Base-by-base conservation (phyloP, 2,113 vertebrate species). In the Apodemus speciosus region DNA sequence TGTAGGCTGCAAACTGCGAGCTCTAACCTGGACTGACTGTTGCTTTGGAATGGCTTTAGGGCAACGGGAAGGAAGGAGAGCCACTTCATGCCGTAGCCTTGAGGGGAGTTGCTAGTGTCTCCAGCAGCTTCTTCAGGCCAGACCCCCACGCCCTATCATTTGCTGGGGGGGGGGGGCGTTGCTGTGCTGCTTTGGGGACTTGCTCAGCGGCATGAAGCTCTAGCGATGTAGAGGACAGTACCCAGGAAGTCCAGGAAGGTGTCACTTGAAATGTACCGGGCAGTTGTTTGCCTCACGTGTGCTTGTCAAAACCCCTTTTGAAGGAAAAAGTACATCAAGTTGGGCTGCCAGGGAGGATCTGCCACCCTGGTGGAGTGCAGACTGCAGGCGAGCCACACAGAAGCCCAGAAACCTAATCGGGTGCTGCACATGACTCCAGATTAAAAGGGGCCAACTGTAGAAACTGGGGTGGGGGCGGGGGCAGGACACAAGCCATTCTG, bases 331-430 rank as follows among this genome's bases (percentile, higher is more conserved):
- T 56, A 60, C 9, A 11, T 5, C 40, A 64, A 49, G 71, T 56
- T 71, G 66, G 71, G 51, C 58, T 76, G 43, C 16, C 30, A 68
- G 49, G 27, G 56, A 40, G 71, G 69, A 27, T 72, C 62, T 16
- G 66, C 13, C 43, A 20, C 46, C 68, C 27, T 56, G 60, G 43
- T 88, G 83, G 49, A 18, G 7, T 18, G 43, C 18, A 18, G 83
- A 11, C 88, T 60, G 21, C 88, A 90, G 94, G 95, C 80, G 0
- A 93, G 81, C 92, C 38, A 64, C 18, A 30, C 43, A 60, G 5
- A n/a, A 72, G 69, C 75, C 92, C 87, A 49, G 95, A 94, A 96
- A 96, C 89, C 56, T 91, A 94, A 91, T 88, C 79, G 46, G 90
- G 49, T 76, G 21, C 91, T 43, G 58, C 92, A 80, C 64, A 51